Conservation (phyloP, 2,113 vertebrate genomes). For the Corythoichthys haematopterus region DNA sequence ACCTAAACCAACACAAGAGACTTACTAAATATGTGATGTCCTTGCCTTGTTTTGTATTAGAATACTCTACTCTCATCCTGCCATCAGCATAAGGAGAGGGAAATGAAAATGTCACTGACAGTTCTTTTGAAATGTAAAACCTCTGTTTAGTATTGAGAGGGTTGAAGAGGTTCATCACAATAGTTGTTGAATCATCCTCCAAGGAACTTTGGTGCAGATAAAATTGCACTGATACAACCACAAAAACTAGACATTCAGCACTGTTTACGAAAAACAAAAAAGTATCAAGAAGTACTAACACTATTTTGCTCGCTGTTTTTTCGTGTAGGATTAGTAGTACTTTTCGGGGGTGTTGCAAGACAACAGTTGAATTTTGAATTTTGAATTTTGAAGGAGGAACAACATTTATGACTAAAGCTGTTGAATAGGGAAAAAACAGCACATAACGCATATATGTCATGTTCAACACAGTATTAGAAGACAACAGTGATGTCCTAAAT, state of each 20-base stretch:
- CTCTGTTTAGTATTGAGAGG: neutral
- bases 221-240: no score
- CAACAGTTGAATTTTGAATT: neutral
- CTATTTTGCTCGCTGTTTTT: neutral
- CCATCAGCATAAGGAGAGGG: neutral
- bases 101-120: neutral
- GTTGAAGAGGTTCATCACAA: neutral
- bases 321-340: neutral
- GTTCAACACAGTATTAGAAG: neutral
- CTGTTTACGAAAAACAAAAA: no score
- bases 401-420: neutral
- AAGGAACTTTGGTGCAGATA: neutral
- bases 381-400: neutral
- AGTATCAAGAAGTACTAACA: no score
- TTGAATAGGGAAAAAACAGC: no score
- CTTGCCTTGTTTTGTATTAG: neutral
- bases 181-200: neutral
- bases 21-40: slow-evolving; percentile 14
- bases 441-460: no score
- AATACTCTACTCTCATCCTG: neutral
- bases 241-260: no score
- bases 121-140: slow-evolving; percentile 1
- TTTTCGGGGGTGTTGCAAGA: neutral
- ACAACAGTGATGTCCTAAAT: neutral
- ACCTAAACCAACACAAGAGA: slow-evolving; percentile 29